These are phyloP conservation scores for Phoeniculus purpureus DNA, from an alignment of 2,797 vertebrate genomes.

Conservation along the genomic window DNA sequence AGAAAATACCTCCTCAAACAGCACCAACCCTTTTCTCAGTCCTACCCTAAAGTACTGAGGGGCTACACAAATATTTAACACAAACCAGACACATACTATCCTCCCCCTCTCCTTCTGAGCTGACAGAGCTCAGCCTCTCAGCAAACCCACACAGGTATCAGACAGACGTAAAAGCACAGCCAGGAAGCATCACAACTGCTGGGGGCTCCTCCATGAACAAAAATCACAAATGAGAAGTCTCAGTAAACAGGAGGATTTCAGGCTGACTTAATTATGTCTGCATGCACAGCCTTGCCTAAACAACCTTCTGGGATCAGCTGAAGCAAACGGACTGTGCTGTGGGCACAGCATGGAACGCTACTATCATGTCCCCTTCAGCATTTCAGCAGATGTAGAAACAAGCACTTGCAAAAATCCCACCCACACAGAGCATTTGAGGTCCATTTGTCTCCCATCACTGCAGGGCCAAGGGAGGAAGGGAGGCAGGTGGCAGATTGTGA, in stretches of 20 bases:
- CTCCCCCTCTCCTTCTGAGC: background rate
- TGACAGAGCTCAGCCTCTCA: background rate
- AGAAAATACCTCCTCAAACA: background rate
- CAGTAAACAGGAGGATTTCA: slow-evolving; percentile 52
- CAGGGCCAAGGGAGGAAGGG: background rate
- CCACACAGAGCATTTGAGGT: background rate
- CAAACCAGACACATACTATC: background rate
- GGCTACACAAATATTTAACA: background rate
- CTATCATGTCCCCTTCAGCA: background rate
- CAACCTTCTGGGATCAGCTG: background rate
- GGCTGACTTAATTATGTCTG: slow-evolving; percentile 35
- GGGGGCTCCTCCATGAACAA: background rate
- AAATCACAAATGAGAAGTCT: slow-evolving; percentile 26
- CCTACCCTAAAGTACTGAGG: background rate
- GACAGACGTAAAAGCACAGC: background rate
- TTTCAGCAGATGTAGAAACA: background rate
- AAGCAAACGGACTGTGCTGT: background rate
- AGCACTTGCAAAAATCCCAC: background rate
- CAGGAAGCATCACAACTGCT: background rate
- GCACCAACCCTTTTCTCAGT: background rate
- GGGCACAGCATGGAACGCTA: background rate
- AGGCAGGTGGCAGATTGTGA: background rate
- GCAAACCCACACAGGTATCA: background rate
- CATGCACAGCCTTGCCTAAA: background rate
- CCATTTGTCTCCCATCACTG: background rate